These are phyloP conservation scores for Drosophila emarginata DNA, from an alignment of 2,888 invertebrate species.

Conservation along the genomic window DNA sequence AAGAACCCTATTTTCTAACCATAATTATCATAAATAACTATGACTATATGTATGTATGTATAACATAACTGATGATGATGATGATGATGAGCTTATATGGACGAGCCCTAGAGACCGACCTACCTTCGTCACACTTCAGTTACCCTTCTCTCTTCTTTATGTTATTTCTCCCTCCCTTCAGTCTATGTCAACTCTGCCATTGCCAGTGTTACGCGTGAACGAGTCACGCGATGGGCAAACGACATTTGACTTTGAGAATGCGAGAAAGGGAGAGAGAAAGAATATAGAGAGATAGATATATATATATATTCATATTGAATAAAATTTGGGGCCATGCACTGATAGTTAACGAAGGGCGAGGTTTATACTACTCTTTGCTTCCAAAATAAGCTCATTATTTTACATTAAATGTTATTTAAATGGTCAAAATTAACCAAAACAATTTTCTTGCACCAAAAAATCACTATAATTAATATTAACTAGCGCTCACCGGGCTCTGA, in stretches of 20 bases:
- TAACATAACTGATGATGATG: background rate
- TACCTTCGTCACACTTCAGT: slow-evolving; percentile 60
- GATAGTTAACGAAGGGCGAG: too few species aligned
- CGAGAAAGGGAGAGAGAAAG: background rate
- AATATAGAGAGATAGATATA: background rate
- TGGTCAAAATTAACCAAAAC: slow-evolving; percentile 22
- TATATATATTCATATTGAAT: background rate
- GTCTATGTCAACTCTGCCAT: background rate
- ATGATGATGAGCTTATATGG: slow-evolving; percentile 50
- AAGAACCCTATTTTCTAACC: slow-evolving; percentile 61
- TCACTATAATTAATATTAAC: slow-evolving; percentile 31
- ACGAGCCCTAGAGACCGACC: slow-evolving; percentile 33
- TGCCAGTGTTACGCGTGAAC: slow-evolving; percentile 56
- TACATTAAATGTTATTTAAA: too few species aligned
- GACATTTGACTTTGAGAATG: slow-evolving; percentile 61
- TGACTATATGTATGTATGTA: slow-evolving; percentile 7
- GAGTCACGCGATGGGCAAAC: slow-evolving; percentile 68
- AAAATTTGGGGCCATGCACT: background rate
- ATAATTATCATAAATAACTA: slow-evolving; percentile 30
- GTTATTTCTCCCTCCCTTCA: background rate
- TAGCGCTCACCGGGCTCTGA: slow-evolving; percentile 83
- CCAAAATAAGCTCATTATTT: too few species aligned
- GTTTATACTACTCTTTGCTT: too few species aligned
- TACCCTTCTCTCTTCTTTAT: slow-evolving; percentile 1
- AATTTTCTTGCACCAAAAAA: slow-evolving; percentile 30